These are phyloP conservation scores for Leptinotarsa undecemlineata DNA, from an alignment of 1,140 invertebrate species.

Conservation along the genomic window DNA sequence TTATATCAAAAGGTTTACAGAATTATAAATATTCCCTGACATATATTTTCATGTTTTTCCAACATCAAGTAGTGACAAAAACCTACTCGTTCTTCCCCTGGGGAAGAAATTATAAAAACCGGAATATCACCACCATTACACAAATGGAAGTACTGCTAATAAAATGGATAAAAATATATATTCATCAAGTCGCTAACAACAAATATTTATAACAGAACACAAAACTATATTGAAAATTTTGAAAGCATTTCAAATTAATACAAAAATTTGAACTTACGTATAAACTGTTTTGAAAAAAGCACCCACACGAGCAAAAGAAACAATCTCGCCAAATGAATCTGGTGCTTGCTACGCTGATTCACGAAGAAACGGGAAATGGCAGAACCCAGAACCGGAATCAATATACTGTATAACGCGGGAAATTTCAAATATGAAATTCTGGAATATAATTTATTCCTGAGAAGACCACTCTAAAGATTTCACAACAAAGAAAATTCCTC, in stretches of 20 bases:
- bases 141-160: neutral
- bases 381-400: conserved; percentile 26
- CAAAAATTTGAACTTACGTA: conserved; percentile 12
- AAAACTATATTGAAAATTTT: too few species aligned
- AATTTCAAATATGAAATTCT: conserved; percentile 7
- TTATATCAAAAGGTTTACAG: too few species aligned
- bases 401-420: conserved; percentile 15
- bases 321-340: conserved; percentile 8
- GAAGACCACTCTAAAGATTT: conserved; percentile 19
- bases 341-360: conserved; percentile 18
- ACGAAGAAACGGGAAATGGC: conserved; percentile 24
- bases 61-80: too few species aligned
- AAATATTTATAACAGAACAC: too few species aligned
- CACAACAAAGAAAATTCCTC: conserved; percentile 21
- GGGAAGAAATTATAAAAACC: neutral
- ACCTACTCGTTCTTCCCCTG: too few species aligned
- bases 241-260: too few species aligned
- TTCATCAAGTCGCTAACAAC: too few species aligned
- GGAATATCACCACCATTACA: neutral
- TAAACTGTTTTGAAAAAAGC: conserved; percentile 21
- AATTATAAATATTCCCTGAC: too few species aligned
- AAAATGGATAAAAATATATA: too few species aligned
- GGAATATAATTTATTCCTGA: neutral
- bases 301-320: conserved; percentile 15
- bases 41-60: too few species aligned